Conservation (phyloP, 2,797 vertebrate genomes). For the Sebastes vulpes region DNA sequence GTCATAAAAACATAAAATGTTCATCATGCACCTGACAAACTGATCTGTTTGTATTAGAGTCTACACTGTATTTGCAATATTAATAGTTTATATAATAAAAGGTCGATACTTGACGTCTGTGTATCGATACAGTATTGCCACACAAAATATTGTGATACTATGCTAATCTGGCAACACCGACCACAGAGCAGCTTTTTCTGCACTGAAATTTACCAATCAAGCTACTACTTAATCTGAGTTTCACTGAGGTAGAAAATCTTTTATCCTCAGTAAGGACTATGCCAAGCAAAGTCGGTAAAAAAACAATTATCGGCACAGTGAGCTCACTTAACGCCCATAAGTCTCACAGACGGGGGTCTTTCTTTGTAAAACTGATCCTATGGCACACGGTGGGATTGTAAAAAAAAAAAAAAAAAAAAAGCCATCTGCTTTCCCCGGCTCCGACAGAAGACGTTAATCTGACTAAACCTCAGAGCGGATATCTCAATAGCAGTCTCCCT, state of each 20-base stretch:
- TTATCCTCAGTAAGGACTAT: neutral
- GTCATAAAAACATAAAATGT: too few species aligned
- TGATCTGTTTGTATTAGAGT: too few species aligned
- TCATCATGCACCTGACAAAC: too few species aligned
- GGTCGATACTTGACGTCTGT: too few species aligned
- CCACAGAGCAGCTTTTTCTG: neutral
- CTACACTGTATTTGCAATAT: too few species aligned
- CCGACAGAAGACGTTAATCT: conserved; percentile 65
- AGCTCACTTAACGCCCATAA: conserved; percentile 33
- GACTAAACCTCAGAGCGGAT: conserved; percentile 68
- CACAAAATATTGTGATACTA: too few species aligned
- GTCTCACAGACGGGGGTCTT: conserved; percentile 49
- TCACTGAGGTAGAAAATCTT: neutral
- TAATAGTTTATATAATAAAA: too few species aligned
- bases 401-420: conserved; percentile 40
- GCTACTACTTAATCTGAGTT: neutral
- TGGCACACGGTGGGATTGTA: conserved; percentile 50
- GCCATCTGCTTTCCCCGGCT: conserved; percentile 39
- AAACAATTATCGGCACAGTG: conserved; percentile 33
- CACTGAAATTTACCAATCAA: neutral
- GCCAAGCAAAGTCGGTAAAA: conserved; percentile 17
- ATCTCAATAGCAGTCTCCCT: conserved; percentile 67
- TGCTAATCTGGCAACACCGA: neutral
- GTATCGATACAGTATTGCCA: too few species aligned
- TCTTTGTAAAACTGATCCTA: conserved; percentile 57